Evolutionary conservation across 2,797 vertebrate genomes (phyloP).

Genomic region (Lutjanus argentimaculatus): DNA sequence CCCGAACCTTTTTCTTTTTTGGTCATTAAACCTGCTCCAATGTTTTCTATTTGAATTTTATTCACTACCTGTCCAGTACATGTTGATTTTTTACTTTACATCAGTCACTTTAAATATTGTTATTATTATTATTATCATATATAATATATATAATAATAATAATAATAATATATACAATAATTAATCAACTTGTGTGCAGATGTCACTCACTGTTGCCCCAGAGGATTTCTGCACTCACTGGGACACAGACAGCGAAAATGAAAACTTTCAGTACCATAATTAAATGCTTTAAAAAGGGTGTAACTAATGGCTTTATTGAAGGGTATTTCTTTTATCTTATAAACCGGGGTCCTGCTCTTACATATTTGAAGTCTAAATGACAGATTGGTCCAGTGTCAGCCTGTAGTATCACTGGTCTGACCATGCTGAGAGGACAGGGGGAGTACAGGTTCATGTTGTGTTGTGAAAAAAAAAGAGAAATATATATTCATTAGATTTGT

Average conservation of each 20-base stretch:
- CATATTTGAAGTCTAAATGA: too few relatives aligned
- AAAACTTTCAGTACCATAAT: background rate
- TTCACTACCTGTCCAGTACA: background rate
- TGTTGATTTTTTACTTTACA: background rate
- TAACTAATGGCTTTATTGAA: background rate
- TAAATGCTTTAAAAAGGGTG: too few relatives aligned
- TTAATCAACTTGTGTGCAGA: conserved; percentile 12
- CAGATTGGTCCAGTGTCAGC: too few relatives aligned
- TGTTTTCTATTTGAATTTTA: background rate
- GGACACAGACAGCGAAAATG: background rate
- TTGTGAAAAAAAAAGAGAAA: background rate
- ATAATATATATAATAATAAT: too few relatives aligned
- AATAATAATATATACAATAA: background rate
- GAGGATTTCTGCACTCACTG: background rate
- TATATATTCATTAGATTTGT: background rate
- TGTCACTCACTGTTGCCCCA: background rate
- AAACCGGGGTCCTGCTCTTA: too few relatives aligned
- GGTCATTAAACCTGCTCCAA: background rate
- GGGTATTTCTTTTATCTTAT: background rate
- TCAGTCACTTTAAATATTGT: background rate
- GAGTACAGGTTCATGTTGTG: background rate
- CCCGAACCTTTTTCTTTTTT: background rate
- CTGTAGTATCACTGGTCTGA: background rate
- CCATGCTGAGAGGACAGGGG: background rate
- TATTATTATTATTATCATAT: too few relatives aligned